These are phyloP conservation scores for Herpetotheres cachinnans DNA, from an alignment of 2,113 vertebrate genomes.

Conservation along the genomic window DNA sequence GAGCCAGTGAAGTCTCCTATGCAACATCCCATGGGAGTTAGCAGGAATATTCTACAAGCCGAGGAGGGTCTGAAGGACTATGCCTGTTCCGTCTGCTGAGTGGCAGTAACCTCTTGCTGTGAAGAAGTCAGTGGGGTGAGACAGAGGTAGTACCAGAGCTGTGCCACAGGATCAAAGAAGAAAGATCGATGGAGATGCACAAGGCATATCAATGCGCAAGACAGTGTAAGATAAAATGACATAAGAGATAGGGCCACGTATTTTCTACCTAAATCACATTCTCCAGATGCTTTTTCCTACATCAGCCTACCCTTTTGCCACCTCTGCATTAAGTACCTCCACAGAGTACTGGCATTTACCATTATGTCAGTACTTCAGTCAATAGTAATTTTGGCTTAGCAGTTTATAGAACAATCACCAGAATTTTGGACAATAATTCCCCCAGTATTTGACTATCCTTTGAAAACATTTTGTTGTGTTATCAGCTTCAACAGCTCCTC, in stretches of 20 bases:
- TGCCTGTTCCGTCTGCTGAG: background rate
- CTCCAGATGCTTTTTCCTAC: background rate
- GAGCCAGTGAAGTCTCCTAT: background rate
- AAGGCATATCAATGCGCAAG: background rate
- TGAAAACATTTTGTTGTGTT: background rate
- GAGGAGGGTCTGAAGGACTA: background rate
- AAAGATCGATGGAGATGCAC: background rate
- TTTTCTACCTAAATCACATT: background rate
- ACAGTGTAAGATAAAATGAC: background rate
- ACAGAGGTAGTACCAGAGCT: background rate
- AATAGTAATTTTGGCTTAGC: background rate
- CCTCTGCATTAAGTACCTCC: background rate
- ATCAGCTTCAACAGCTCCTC: background rate
- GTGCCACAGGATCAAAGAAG: background rate
- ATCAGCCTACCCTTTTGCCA: background rate
- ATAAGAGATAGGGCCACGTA: background rate
- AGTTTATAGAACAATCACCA: background rate
- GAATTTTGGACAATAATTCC: background rate
- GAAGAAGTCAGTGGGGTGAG: background rate
- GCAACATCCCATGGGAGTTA: background rate
- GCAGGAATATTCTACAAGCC: background rate
- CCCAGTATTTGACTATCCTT: background rate
- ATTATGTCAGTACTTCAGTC: background rate
- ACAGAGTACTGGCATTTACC: background rate
- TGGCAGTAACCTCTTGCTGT: background rate